These are phyloP conservation scores for Bombus breviceps DNA, from an alignment of 1,140 invertebrate genomes.

Conservation along the genomic window DNA sequence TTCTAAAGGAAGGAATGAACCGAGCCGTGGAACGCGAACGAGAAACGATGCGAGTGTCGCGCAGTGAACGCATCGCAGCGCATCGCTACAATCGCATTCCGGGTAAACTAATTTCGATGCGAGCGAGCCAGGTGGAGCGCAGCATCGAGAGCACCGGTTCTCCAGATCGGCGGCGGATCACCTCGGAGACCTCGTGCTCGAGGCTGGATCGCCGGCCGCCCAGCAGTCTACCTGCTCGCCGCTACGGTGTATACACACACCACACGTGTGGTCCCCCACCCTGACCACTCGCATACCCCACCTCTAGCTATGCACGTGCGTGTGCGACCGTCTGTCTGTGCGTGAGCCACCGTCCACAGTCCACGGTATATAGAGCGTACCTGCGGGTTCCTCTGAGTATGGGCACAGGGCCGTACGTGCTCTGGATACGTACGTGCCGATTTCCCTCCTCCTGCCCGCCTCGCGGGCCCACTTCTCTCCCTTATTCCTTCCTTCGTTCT, in stretches of 20 bases:
- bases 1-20: not conserved
- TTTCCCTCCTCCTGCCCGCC: slow-evolving; percentile 55
- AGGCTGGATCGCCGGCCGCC: slow-evolving; percentile 70
- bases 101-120: slow-evolving; percentile 48
- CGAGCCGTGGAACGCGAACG: too few relatives aligned
- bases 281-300: slow-evolving; percentile 44
- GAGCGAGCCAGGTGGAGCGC: slow-evolving; percentile 25
- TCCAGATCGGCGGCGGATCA: slow-evolving; percentile 55
- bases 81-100: slow-evolving; percentile 46
- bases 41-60: slow-evolving; percentile 1
- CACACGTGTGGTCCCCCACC: slow-evolving; percentile 72
- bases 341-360: slow-evolving; percentile 55
- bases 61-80: not conserved
- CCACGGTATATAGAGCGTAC: slow-evolving; percentile 71
- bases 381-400: slow-evolving; percentile 74
- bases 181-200: slow-evolving; percentile 55
- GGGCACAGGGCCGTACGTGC: slow-evolving; percentile 81
- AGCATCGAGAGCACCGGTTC: slow-evolving; percentile 51
- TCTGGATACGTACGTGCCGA: slow-evolving; percentile 76
- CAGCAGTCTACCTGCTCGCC: slow-evolving; percentile 80
- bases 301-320: slow-evolving; percentile 56
- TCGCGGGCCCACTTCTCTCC: slow-evolving; percentile 44
- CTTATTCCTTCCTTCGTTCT: not conserved
- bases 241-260: slow-evolving; percentile 67
- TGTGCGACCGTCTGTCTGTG: slow-evolving; percentile 54